These are phyloP conservation scores for Drosophila nr. perissopoda DNA, from an alignment of 2,888 invertebrate genomes.

Conservation along the genomic window DNA sequence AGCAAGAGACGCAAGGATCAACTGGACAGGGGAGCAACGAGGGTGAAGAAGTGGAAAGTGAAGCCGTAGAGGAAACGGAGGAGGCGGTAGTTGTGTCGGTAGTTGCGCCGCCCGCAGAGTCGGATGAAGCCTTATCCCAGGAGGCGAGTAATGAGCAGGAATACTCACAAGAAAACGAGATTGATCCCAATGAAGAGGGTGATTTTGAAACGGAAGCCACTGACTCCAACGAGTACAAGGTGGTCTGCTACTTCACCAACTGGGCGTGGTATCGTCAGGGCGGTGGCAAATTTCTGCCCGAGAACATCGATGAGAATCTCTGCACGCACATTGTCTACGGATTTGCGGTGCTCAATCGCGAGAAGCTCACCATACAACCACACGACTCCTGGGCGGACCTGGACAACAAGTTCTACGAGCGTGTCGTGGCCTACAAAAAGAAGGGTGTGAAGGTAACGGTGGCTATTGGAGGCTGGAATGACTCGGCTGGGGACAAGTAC, in stretches of 20 bases:
- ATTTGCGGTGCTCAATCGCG: slow-evolving; percentile 93
- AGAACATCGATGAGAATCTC: slow-evolving; percentile 92
- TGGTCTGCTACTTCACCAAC: slow-evolving; percentile 96
- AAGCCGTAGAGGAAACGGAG: slow-evolving; percentile 31
- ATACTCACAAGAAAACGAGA: slow-evolving; percentile 55
- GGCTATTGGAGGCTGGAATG: slow-evolving; percentile 98
- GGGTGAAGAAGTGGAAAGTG: slow-evolving; percentile 29
- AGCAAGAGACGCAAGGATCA: slow-evolving; percentile 20
- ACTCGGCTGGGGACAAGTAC: slow-evolving; percentile 95
- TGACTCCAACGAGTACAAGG: slow-evolving; percentile 87
- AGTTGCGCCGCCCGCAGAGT: slow-evolving; percentile 21
- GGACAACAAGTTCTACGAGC: slow-evolving; percentile 96
- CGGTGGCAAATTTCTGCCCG: slow-evolving; percentile 92
- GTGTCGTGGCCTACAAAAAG: slow-evolving; percentile 90
- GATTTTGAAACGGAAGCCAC: slow-evolving; percentile 56
- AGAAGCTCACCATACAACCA: slow-evolving; percentile 91
- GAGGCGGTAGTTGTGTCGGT: slow-evolving; percentile 22
- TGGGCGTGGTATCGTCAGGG: slow-evolving; percentile 97
- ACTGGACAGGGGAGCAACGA: slow-evolving; percentile 31
- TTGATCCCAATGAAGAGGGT: slow-evolving; percentile 77
- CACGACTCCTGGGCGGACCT: slow-evolving; percentile 96
- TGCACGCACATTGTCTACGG: slow-evolving; percentile 97
- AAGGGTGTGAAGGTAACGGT: slow-evolving; percentile 92
- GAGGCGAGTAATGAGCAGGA: slow-evolving; percentile 29
- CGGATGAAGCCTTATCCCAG: slow-evolving; percentile 14